Conservation (phyloP, 2,888 invertebrate genomes). For the Cosmia pyralina region DNA sequence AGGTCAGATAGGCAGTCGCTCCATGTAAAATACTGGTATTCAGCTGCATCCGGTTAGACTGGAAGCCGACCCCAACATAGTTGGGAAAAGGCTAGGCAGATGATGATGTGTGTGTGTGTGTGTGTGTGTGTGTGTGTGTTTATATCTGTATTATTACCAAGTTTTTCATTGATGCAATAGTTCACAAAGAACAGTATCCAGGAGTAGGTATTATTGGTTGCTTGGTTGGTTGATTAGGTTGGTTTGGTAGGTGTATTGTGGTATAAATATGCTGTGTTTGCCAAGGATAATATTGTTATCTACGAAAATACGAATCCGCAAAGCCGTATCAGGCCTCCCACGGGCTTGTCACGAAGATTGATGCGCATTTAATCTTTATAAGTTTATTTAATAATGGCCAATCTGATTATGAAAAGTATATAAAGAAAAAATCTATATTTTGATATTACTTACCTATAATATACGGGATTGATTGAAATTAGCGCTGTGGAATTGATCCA, state of each 20-base stretch:
- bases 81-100: no score
- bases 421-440: no score
- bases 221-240: no score
- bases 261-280: not conserved
- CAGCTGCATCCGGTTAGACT: no score
- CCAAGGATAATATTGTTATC: conserved; percentile 1
- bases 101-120: no score
- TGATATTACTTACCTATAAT: no score
- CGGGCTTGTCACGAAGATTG: not conserved
- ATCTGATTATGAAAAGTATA: not conserved
- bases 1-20: no score
- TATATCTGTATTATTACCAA: not conserved
- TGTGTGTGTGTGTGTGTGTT: no score
- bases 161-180: not conserved
- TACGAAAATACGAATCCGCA: not conserved
- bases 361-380: conserved; percentile 17
- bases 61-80: no score
- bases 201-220: not conserved
- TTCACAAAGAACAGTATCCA: not conserved
- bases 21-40: no score
- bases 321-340: conserved; percentile 28
- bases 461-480: no score
- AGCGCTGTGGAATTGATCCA: no score
- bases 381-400: not conserved
- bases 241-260: not conserved